Percentiles rank a stretch among this genome's conserved stretches.
phyloP scores from a whole-genome alignment of 2,113 vertebrate genomes.

The Pseudolaguvia tuberculata region DNA sequence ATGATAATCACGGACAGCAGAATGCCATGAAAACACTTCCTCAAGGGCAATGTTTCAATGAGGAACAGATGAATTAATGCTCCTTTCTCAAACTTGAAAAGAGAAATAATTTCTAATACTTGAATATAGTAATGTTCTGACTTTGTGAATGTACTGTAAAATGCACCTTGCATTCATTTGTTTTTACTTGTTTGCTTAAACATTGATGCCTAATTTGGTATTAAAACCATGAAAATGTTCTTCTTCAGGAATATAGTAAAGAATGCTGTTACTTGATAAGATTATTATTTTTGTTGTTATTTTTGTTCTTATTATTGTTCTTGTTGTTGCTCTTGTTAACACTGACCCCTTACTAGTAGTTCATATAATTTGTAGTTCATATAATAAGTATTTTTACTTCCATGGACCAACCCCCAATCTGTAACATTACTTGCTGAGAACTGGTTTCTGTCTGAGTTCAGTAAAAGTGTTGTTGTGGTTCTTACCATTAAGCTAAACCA shows the following conservation, averaged over 20 bases:
- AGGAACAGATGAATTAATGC: conserved; percentile 33
- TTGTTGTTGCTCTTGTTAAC: neutral
- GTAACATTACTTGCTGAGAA: neutral
- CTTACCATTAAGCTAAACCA: neutral
- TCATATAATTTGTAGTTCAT: neutral
- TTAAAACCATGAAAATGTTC: neutral
- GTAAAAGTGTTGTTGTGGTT: neutral
- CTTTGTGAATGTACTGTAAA: too few species aligned
- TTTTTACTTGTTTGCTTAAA: neutral
- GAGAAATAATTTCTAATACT: neutral
- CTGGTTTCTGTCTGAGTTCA: neutral
- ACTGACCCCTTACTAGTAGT: neutral
- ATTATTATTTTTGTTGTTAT: neutral
- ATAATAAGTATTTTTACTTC: neutral
- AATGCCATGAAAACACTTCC: conserved; percentile 41
- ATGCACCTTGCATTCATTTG: too few species aligned
- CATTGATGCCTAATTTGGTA: neutral
- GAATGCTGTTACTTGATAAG: too few species aligned
- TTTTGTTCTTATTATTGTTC: neutral
- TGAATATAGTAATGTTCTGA: neutral
- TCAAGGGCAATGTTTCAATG: conserved; percentile 33
- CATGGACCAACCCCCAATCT: neutral
- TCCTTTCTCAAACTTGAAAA: neutral
- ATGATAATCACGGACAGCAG: conserved; percentile 46
- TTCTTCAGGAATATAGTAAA: neutral